phyloP scores from a whole-genome alignment of 1,140 invertebrate genomes.

The Idris sp. region DNA sequence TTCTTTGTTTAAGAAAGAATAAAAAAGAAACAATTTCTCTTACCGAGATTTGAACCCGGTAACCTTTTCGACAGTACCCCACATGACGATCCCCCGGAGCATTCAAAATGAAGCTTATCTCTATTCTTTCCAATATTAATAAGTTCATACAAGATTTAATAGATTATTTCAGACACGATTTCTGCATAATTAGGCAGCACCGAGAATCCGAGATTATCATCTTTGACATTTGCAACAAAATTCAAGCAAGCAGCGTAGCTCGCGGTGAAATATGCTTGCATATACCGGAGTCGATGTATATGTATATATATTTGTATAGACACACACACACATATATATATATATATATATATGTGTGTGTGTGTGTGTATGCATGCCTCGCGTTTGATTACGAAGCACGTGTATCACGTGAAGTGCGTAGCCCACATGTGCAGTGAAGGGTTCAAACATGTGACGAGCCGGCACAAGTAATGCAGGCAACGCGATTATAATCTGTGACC shows the following conservation, averaged over 20 bases:
- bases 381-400: constrained; percentile 62
- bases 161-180: constrained; percentile 23
- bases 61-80: too few species aligned
- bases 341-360: too few species aligned
- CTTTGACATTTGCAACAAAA: constrained; percentile 38
- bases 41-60: too few species aligned
- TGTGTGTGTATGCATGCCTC: too few species aligned
- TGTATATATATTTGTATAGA: too few species aligned
- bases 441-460: constrained; percentile 63
- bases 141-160: constrained; percentile 18
- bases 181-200: constrained; percentile 25
- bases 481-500: constrained; percentile 45
- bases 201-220: constrained; percentile 24
- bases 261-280: constrained; percentile 22
- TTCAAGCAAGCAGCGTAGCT: constrained; percentile 4
- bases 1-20: too few species aligned
- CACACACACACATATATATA: too few species aligned
- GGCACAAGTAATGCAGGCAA: constrained; percentile 36
- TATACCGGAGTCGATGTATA: constrained; percentile 8
- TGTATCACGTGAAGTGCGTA: constrained; percentile 64
- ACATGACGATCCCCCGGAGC: too few species aligned
- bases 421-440: constrained; percentile 67
- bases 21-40: too few species aligned
- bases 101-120: too few species aligned
- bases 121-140: constrained; percentile 1